Percentiles rank a stretch among this genome's conserved stretches.
These are phyloP conservation scores for Ophion costatus DNA, from an alignment of 2,888 invertebrate species.

Conservation along the genomic window DNA sequence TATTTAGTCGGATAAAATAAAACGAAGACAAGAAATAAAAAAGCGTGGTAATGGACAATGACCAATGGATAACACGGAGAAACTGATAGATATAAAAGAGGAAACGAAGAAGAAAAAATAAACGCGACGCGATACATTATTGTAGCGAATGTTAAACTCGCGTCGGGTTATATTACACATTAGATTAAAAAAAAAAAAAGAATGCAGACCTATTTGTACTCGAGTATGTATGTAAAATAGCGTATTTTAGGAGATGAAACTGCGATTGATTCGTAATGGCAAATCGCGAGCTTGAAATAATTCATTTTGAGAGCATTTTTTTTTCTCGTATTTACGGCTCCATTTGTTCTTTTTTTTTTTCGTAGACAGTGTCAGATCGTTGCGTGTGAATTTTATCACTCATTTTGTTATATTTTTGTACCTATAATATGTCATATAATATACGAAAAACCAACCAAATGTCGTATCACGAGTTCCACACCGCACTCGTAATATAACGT, in stretches of 20 bases:
- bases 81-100: not conserved
- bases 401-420: slow-evolving; percentile 80
- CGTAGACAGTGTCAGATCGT: slow-evolving; percentile 31
- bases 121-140: slow-evolving; percentile 15
- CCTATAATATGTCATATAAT: slow-evolving; percentile 68
- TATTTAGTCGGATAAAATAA: not conserved
- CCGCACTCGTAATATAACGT: slow-evolving; percentile 67
- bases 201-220: slow-evolving; percentile 42
- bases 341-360: not conserved
- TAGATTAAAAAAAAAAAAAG: not conserved
- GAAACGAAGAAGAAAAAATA: not conserved
- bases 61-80: not conserved
- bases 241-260: slow-evolving; percentile 26
- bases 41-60: not conserved
- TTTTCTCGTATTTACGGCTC: slow-evolving; percentile 24
- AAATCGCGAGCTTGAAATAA: slow-evolving; percentile 41
- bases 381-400: slow-evolving; percentile 54
- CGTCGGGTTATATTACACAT: slow-evolving; percentile 18
- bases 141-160: slow-evolving; percentile 38
- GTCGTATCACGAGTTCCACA: slow-evolving; percentile 61
- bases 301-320: slow-evolving; percentile 4
- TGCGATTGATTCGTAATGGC: slow-evolving; percentile 43
- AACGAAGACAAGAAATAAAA: not conserved
- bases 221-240: slow-evolving; percentile 37
- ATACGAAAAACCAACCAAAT: not conserved